Conservation (phyloP, 2,797 vertebrate genomes). For the Enteromius fasciolatus region DNA sequence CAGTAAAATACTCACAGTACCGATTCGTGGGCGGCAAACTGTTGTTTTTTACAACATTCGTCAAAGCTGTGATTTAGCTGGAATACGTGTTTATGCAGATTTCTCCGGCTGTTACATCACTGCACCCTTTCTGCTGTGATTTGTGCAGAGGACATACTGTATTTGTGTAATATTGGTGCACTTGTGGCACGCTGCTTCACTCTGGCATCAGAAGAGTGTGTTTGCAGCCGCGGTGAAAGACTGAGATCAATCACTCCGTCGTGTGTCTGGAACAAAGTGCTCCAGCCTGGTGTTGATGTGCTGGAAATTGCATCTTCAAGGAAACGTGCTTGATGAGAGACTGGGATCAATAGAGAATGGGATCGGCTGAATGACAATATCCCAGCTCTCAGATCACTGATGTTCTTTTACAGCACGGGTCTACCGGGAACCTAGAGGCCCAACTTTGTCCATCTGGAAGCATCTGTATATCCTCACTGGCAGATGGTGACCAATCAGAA, state of each 20-base stretch:
- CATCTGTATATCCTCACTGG: slow-evolving; percentile 45
- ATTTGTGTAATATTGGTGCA: background rate
- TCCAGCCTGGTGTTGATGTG: slow-evolving; percentile 70
- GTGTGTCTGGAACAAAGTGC: slow-evolving; percentile 73
- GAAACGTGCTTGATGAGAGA: slow-evolving; percentile 80
- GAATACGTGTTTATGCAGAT: background rate
- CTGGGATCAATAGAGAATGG: slow-evolving; percentile 75
- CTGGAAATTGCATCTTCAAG: slow-evolving; percentile 83
- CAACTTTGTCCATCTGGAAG: slow-evolving; percentile 46
- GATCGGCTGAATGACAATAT: slow-evolving; percentile 69
- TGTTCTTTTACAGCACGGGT: slow-evolving; percentile 70
- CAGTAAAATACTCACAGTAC: background rate
- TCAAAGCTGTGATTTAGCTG: background rate
- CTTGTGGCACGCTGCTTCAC: too few species aligned
- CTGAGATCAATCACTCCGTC: slow-evolving; percentile 73
- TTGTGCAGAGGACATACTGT: background rate
- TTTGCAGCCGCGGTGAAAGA: slow-evolving; percentile 5
- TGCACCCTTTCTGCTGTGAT: background rate
- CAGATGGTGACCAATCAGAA: slow-evolving; percentile 24
- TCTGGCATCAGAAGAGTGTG: background rate
- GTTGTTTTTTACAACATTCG: background rate
- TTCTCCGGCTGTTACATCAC: background rate
- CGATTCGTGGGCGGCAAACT: background rate
- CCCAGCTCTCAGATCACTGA: slow-evolving; percentile 36
- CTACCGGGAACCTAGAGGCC: slow-evolving; percentile 26